These are phyloP conservation scores for Maniola jurtina DNA, from an alignment of 1,140 invertebrate genomes.

Conservation along the genomic window DNA sequence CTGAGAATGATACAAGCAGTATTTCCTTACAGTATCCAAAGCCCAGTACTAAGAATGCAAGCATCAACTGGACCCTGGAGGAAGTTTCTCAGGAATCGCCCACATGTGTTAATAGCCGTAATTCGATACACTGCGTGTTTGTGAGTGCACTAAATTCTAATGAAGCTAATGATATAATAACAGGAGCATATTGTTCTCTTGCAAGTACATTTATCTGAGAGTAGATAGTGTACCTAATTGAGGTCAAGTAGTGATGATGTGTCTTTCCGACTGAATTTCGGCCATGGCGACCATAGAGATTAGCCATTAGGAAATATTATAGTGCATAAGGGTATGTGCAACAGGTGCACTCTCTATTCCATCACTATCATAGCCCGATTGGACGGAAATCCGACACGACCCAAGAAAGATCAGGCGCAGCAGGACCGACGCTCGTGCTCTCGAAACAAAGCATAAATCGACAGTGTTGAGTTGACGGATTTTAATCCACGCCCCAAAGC, in stretches of 20 bases:
- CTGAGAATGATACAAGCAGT: not conserved
- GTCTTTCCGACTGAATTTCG: no score
- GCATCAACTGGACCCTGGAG: conserved; percentile 18
- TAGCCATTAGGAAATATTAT: no score
- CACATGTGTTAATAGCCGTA: conserved; percentile 30
- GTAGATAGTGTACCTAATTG: not conserved
- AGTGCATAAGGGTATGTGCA: no score
- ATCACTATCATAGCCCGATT: no score
- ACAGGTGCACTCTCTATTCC: no score
- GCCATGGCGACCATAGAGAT: no score
- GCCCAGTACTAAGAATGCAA: conserved; percentile 16
- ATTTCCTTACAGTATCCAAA: conserved; percentile 1
- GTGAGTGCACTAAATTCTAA: conserved; percentile 13
- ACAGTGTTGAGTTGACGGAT: no score
- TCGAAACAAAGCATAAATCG: no score
- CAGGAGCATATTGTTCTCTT: not conserved
- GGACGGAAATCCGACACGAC: no score
- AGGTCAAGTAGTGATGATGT: not conserved
- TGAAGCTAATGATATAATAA: conserved; percentile 22
- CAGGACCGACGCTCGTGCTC: no score
- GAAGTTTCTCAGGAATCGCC: conserved; percentile 26
- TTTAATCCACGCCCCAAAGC: no score
- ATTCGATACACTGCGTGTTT: conserved; percentile 16
- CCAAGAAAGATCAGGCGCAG: no score
- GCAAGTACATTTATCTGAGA: not conserved